These are phyloP conservation scores for Ploceus nigricollis DNA, from an alignment of 2,113 vertebrate genomes.

Conservation along the genomic window DNA sequence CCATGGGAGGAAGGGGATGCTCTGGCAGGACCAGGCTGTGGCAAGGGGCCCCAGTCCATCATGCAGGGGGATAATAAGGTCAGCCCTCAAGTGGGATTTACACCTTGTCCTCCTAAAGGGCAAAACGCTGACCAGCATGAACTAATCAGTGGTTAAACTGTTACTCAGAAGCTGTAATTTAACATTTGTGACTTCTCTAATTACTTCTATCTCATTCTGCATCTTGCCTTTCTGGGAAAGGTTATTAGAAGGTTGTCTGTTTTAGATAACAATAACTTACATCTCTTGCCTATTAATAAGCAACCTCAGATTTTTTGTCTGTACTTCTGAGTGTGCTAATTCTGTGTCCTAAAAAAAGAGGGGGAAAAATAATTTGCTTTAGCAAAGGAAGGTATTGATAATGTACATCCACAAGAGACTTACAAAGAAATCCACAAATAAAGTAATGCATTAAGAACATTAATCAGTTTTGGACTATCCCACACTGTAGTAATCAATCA, in stretches of 20 bases:
- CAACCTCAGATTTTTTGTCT: not conserved
- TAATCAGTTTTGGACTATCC: conserved; percentile 26
- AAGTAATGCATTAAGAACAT: conserved; percentile 37
- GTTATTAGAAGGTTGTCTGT: not conserved
- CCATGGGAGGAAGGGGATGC: not conserved
- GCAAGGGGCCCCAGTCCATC: not conserved
- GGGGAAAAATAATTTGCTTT: not conserved
- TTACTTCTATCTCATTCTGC: not conserved
- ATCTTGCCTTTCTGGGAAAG: not conserved
- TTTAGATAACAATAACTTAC: not conserved
- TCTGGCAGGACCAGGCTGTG: not conserved
- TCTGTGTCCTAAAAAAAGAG: not conserved
- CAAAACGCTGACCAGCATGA: not conserved
- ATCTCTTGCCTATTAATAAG: not conserved
- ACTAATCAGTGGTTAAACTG: not conserved
- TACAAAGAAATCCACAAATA: not conserved
- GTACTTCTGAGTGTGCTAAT: not conserved
- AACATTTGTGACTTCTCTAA: not conserved
- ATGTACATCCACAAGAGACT: not conserved
- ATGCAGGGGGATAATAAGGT: not conserved
- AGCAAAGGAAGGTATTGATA: conserved; percentile 14
- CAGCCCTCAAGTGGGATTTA: not conserved
- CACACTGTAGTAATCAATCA: conserved; percentile 14
- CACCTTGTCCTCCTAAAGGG: not conserved
- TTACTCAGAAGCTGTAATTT: not conserved